A percentile compares a stretch with the other conserved stretches of the same genome.
Conservation (phyloP, 2,888 invertebrate genomes). For the Palloptera scutellata region DNA sequence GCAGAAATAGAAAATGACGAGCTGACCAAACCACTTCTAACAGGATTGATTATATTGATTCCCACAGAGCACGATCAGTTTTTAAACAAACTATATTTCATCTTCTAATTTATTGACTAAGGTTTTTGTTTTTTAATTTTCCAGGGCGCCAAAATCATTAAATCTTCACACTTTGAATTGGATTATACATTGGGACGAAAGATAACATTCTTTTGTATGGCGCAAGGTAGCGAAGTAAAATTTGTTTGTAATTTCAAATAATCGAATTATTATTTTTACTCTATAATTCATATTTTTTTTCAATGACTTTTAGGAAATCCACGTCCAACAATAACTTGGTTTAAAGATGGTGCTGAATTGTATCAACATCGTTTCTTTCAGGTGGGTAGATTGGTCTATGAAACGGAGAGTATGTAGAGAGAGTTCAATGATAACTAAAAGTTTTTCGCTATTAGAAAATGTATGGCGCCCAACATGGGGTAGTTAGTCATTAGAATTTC, state of each 20-base stretch:
- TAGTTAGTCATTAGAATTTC: too few species aligned
- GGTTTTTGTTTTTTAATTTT: slow-evolving; percentile 3
- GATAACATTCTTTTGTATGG: slow-evolving; percentile 91
- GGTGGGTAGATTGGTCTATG: slow-evolving; percentile 66
- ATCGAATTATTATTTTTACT: not conserved
- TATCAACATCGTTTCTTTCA: slow-evolving; percentile 88
- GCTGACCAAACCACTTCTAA: too few species aligned
- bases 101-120: not conserved
- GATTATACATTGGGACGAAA: slow-evolving; percentile 94
- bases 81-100: not conserved
- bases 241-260: not conserved
- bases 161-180: slow-evolving; percentile 90
- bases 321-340: slow-evolving; percentile 93
- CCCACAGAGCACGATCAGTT: not conserved
- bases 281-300: not conserved
- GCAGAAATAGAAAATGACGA: too few species aligned
- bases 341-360: slow-evolving; percentile 94
- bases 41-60: too few species aligned
- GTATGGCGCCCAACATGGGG: too few species aligned
- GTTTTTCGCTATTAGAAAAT: not conserved
- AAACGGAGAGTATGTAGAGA: not conserved
- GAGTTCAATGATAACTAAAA: not conserved
- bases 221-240: slow-evolving; percentile 70
- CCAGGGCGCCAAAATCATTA: slow-evolving; percentile 88
- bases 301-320: slow-evolving; percentile 67